phyloP scores from a whole-genome alignment of 2,113 vertebrate genomes.

The Nycticebus coucang region DNA sequence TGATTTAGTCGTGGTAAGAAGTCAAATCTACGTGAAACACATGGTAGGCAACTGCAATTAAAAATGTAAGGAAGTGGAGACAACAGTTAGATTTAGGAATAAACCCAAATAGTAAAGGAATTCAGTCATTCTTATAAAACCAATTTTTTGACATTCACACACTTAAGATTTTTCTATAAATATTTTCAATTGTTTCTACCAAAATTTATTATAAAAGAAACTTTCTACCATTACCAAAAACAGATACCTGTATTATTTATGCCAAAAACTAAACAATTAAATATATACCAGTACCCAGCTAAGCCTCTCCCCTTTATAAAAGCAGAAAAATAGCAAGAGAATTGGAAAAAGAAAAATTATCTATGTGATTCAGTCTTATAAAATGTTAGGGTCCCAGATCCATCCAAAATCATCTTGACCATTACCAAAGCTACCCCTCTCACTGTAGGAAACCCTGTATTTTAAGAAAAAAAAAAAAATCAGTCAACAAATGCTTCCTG shows the following conservation, averaged over 20 bases:
- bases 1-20: background rate
- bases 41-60: background rate
- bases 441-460: background rate
- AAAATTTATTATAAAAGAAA: slow-evolving; percentile 25
- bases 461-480: slow-evolving; percentile 5
- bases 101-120: background rate
- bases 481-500: background rate
- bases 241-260: background rate
- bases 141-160: slow-evolving; percentile 24
- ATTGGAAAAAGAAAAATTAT: background rate
- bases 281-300: background rate
- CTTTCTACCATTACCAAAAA: background rate
- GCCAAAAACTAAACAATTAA: slow-evolving; percentile 21
- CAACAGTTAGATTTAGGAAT: background rate
- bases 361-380: background rate
- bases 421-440: background rate
- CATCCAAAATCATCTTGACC: slow-evolving; percentile 23
- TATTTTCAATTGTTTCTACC: slow-evolving; percentile 30
- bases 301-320: background rate
- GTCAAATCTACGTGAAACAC: background rate
- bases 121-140: background rate
- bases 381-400: background rate
- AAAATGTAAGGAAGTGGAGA: background rate
- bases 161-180: slow-evolving; percentile 50
- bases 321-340: background rate